Evolutionary conservation across 1,140 invertebrate species (phyloP).

Genomic region (Neodiprion virginianus): DNA sequence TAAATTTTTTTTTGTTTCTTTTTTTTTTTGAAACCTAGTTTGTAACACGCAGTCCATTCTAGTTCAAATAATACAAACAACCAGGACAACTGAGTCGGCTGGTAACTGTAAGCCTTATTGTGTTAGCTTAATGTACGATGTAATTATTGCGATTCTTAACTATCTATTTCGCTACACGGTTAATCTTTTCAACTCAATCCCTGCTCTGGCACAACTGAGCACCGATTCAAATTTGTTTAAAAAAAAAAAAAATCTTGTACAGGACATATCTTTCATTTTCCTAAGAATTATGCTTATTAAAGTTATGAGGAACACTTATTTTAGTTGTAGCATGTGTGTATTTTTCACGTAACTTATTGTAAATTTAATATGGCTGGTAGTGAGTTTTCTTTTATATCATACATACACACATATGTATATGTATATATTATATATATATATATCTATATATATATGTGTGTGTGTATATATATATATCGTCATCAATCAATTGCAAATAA

Average conservation of each 20-base stretch:
- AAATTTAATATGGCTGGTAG: slow-evolving; percentile 37
- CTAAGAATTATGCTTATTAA: neutral
- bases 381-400: slow-evolving; percentile 42
- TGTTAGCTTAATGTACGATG: slow-evolving; percentile 6
- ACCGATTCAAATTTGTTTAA: neutral
- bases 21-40: slow-evolving; percentile 23
- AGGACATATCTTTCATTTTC: slow-evolving; percentile 4
- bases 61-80: neutral
- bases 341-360: slow-evolving; percentile 43
- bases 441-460: slow-evolving; percentile 27
- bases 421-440: slow-evolving; percentile 30
- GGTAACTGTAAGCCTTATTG: neutral
- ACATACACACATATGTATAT: neutral
- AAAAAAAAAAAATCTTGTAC: neutral
- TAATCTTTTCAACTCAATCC: neutral
- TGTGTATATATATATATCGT: no score
- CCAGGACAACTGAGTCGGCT: neutral
- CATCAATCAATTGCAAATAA: neutral
- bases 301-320: neutral
- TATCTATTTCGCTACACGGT: neutral
- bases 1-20: slow-evolving; percentile 20
- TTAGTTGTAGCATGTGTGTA: slow-evolving; percentile 51
- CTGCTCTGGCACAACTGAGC: neutral
- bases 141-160: neutral
- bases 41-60: slow-evolving; percentile 9